Conservation (phyloP, 23 tunicate genomes). For the Trididemnum clinides region DNA sequence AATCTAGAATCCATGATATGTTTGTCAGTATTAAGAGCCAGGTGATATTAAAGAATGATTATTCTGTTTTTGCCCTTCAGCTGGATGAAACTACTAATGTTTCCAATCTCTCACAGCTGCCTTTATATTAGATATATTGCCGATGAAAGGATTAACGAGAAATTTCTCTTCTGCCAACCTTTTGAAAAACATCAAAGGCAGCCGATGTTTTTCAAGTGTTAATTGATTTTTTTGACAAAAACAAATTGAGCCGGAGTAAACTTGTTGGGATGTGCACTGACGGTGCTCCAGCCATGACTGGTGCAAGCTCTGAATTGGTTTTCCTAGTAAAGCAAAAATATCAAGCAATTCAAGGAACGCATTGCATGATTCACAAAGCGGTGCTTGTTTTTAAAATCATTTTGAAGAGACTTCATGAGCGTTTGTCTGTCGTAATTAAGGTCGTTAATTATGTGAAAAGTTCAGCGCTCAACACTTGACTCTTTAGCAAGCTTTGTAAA, state of each 20-base stretch:
- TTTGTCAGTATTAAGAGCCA: slow-evolving; percentile 29
- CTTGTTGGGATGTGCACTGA: no score
- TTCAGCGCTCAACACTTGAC: slow-evolving; percentile 30
- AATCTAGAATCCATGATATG: slow-evolving; percentile 26
- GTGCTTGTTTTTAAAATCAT: slow-evolving; percentile 44
- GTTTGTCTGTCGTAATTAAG: slow-evolving; percentile 51
- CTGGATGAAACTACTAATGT: slow-evolving; percentile 45
- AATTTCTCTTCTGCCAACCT: slow-evolving; percentile 26
- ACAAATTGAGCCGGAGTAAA: no score
- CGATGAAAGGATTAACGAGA: slow-evolving; percentile 9
- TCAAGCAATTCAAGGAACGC: no score
- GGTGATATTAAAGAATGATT: neutral
- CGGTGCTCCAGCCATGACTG: no score
- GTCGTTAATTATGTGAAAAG: slow-evolving; percentile 53
- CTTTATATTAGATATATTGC: neutral
- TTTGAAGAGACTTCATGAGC: slow-evolving; percentile 41
- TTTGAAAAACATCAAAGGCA: slow-evolving; percentile 35
- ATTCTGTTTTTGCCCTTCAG: slow-evolving; percentile 32
- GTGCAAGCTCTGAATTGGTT: slow-evolving; percentile 47
- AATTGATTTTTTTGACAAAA: slow-evolving; percentile 37
- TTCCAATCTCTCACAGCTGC: slow-evolving; percentile 38
- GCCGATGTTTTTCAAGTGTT: no score
- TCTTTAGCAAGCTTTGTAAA: no score
- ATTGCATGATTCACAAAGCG: no score
- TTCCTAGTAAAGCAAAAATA: slow-evolving; percentile 42